Evolutionary conservation across 2,888 invertebrate genomes (phyloP), one percentile per base, ranked within the genome.

Genomic region (Oxycera nigricornis): DNA sequence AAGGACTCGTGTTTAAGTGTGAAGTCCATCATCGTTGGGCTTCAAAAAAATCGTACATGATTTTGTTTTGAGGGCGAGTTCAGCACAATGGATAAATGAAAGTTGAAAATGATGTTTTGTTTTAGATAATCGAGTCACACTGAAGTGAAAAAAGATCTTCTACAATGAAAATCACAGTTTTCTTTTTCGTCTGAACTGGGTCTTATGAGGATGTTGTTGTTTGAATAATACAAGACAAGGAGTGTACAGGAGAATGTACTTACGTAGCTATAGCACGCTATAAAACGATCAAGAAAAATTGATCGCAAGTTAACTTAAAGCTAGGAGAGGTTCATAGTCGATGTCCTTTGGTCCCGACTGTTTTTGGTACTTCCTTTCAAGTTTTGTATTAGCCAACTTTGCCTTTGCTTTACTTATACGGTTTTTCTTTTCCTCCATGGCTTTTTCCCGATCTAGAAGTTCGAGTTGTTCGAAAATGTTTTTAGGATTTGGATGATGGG

Each of bases 401-500:
- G 88, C 86, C 83, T 92, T 92, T 57, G 88, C 85, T 82, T 90
- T 91, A 77, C 84, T 76, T 82, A 88, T 73, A 84, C 86, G 81
- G 65, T 80, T 81, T 57, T 82, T 80, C 73, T 83, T 82, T 75
- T 82, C 82, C 75, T 84, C 85, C 22, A 80, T 78, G 14, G 81
- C 83, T 76, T 84, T 84, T 77, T 90, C 89, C 68, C 89, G 86
- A 80, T 94, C 94, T 6, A 94, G 84, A 82, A 92, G 87, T 78
- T 91, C 90, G 78, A 94, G 84, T 72, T 92, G 92, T 83, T 94
- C 94, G 77, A 94, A 91, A 73, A 94, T 94, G 82, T 94, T 94
- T 80, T 93, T 92, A n/a, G 93, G 93, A 78, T 84, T 82, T 30
- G 84, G 82, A 75, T 79, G 77, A 52, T 74, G 35, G 50, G 77